Evolutionary conservation across 1,140 invertebrate species (phyloP).

Genomic region (Metopolophium dirhodum): DNA sequence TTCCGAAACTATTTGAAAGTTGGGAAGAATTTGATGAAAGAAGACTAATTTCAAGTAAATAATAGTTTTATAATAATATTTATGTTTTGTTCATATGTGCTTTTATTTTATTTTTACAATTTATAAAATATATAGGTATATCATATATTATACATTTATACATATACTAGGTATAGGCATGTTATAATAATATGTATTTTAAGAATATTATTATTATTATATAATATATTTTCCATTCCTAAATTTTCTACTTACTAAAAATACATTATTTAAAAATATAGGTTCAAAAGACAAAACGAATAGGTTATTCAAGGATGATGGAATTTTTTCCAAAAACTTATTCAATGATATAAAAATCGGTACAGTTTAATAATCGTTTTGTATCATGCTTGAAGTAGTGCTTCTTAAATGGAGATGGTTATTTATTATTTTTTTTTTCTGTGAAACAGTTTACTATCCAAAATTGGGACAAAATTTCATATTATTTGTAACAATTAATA

Average conservation of each 20-base stretch:
- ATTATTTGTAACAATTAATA: rapidly evolving
- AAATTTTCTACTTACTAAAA: neutral
- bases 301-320: neutral
- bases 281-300: neutral
- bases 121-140: no score
- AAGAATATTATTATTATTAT: neutral
- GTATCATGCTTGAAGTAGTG: neutral
- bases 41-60: neutral
- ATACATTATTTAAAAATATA: neutral
- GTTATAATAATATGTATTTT: no score
- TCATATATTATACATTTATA: no score
- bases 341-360: neutral
- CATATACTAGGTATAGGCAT: no score
- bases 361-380: neutral
- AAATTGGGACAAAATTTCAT: neutral
- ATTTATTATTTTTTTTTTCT: neutral
- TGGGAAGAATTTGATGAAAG: neutral
- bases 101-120: no score
- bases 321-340: neutral
- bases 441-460: neutral
- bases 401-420: neutral
- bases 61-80: neutral
- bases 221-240: neutral
- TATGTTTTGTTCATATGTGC: no score
- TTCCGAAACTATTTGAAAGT: neutral